Evolutionary conservation across 2,888 invertebrate genomes (phyloP).

Genomic region (Heliconius cydno): DNA sequence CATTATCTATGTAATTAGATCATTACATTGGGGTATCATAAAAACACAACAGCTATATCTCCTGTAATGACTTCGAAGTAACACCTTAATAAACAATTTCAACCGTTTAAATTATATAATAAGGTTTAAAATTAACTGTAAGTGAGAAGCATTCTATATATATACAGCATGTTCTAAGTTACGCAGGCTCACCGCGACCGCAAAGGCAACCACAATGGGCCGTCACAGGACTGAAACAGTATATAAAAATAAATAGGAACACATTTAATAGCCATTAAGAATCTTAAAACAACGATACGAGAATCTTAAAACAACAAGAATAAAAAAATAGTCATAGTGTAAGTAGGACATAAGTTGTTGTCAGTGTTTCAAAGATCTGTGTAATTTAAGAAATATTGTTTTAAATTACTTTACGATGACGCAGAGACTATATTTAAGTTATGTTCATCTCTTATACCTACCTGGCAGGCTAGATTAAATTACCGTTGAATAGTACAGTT

Average conservation of each 20-base stretch:
- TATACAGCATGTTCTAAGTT: constrained; percentile 52
- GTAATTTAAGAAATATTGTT: neutral
- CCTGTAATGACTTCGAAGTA: constrained; percentile 17
- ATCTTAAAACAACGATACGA: neutral
- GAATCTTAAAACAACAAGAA: neutral
- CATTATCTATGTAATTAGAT: constrained; percentile 35
- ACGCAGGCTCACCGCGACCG: constrained; percentile 49
- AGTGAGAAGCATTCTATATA: constrained; percentile 43
- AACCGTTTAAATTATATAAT: neutral
- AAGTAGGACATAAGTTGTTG: constrained; percentile 3
- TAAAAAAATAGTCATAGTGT: neutral
- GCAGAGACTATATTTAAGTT: too few species aligned
- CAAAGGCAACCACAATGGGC: constrained; percentile 51
- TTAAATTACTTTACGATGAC: too few species aligned
- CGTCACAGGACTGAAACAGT: constrained; percentile 47
- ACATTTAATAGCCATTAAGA: constrained; percentile 9
- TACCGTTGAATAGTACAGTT: too few species aligned
- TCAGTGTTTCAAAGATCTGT: neutral
- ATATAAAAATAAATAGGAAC: constrained; percentile 37
- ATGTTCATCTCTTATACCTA: too few species aligned
- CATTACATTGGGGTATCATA: constrained; percentile 39
- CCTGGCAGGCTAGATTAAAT: too few species aligned
- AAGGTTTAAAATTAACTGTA: constrained; percentile 20
- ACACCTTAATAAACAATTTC: neutral
- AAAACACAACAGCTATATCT: constrained; percentile 33